Evolutionary conservation across 2,113 vertebrate species (phyloP), one percentile per base, ranked within the genome.

Genomic region (Lampris megalopsis): DNA sequence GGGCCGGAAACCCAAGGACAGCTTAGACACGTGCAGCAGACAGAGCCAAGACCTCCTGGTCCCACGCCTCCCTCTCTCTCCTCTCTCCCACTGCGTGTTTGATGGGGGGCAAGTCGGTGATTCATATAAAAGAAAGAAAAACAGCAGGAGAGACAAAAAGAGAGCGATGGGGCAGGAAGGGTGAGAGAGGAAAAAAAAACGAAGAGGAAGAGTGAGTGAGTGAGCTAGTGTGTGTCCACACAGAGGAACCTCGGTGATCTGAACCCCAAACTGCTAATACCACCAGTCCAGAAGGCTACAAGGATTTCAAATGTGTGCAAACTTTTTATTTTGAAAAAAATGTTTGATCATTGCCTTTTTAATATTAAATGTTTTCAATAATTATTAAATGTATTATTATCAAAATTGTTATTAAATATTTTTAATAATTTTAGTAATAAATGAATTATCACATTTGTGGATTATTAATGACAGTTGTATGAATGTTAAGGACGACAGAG

Each of bases 1-100:
- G 71, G 74, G 77, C 77, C 66, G 70, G 88, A 92, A 90, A 85
- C 73, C 76, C 66, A 84, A 87, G 73, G 90, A 90, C 88, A 88
- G 86, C 79, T 86, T 67, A 75, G 86, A 85, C 87, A 86, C 86
- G 85, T 89, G 88, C 84, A 85, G 71, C 75, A 80, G 80, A 86
- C 68, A 8, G 67, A 76, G 86, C 87, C 85, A 86, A 81, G 88
- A 88, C 81, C 80, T 85, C 63, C 80, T 85, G 76, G 72, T 81
- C 77, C 80, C 66, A 63, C 41, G 40, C 73, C 65, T 60, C 67
- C 62, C 68, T 43, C 62, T 60, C 71, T 5, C 35, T 68, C 42
- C 11, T 13, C 53, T 57, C 64, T 7, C 48, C n/a, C 54, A 60
- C 57, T 72, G 68, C 9, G 11, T 73, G 78, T 47, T 60, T 54